Evolutionary conservation across 2,888 invertebrate genomes (phyloP).

Genomic region (Calephelis perditalis): DNA sequence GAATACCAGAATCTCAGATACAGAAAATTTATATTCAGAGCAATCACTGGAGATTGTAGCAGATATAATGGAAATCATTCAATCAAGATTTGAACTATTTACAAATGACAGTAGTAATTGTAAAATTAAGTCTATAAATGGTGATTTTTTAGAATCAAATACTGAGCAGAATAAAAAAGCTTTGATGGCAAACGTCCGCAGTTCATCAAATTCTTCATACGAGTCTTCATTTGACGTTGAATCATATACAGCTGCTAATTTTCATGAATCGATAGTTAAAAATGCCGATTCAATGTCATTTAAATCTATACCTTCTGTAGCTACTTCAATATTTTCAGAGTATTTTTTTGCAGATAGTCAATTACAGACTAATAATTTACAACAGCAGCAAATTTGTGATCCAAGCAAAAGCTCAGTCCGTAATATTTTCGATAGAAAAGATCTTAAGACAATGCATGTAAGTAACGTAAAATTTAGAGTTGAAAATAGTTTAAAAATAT

Average conservation of each 20-base stretch:
- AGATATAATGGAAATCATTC: conserved; percentile 7
- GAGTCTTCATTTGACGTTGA: conserved; percentile 1
- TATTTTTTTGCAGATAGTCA: conserved; percentile 49
- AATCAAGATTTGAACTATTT: neutral
- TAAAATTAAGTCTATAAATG: conserved; percentile 2
- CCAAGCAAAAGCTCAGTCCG: conserved; percentile 38
- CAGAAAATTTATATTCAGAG: neutral
- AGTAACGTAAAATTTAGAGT: conserved; percentile 14
- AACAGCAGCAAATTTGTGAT: conserved; percentile 23
- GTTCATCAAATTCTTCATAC: conserved; percentile 7
- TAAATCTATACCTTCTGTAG: conserved; percentile 45
- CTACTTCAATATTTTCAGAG: conserved; percentile 50
- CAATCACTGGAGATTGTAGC: neutral
- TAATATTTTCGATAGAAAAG: conserved; percentile 57
- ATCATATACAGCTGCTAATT: conserved; percentile 23
- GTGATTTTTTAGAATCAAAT: neutral
- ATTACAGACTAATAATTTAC: conserved; percentile 28
- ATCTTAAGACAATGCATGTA: conserved; percentile 40
- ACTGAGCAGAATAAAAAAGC: neutral
- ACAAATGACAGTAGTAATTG: conserved; percentile 11
- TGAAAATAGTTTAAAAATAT: neutral
- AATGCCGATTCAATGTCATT: conserved; percentile 50
- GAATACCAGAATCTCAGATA: neutral
- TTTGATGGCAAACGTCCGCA: neutral
- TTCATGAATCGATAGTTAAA: conserved; percentile 18